Base-by-base conservation (phyloP, 2,888 invertebrate genomes). In the Polylopha cassiicola region DNA sequence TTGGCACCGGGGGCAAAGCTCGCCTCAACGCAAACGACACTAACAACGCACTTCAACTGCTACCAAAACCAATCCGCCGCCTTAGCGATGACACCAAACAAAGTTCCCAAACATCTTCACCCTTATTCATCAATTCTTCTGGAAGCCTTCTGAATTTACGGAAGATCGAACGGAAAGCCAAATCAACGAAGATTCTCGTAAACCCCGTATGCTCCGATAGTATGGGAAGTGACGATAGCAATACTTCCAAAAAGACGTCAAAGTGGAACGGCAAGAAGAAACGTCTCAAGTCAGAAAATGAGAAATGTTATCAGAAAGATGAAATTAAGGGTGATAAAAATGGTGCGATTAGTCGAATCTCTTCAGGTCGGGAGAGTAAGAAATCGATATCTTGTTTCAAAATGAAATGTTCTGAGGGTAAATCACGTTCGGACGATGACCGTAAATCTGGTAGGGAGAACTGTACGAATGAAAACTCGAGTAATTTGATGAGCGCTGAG, bases 221-320 rank as follows among this genome's bases (percentile, higher is more conserved):
- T 48, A 50, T 80, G 3, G 72, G 65, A 24, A 82, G 82, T 43
- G 82, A 84, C 50, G 85, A 85, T 44, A 81, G 80, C 48, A 69
- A 72, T 66, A 70, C 69, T 47, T 71, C 75, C 38, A 79, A 76
- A 60, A 67, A 67, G 44, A 55, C 63, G 32, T 59, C 69, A 8
- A 82, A 80, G 53, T 82, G 84, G 82, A 82, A 80, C 53, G 80
- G 73, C 27, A 85, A 82, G 68, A 85, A 82, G 62, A 82, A 84
- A 55, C 73, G 85, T 2, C 72, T 82, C 30, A 84, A 84, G 61
- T 46, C 61, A 17, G 73, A 73, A 45, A 61, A 52, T 39, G 51
- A 52, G 36, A 71, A 65, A 44, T 59, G 49, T 52, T 58, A 61
- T 48, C 65, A 62, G 50, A 64, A 58, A 55, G 59, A 55, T 43